Evolutionary conservation across 2,888 invertebrate species (phyloP).

Genomic region (Drosophila paranaensis): DNA sequence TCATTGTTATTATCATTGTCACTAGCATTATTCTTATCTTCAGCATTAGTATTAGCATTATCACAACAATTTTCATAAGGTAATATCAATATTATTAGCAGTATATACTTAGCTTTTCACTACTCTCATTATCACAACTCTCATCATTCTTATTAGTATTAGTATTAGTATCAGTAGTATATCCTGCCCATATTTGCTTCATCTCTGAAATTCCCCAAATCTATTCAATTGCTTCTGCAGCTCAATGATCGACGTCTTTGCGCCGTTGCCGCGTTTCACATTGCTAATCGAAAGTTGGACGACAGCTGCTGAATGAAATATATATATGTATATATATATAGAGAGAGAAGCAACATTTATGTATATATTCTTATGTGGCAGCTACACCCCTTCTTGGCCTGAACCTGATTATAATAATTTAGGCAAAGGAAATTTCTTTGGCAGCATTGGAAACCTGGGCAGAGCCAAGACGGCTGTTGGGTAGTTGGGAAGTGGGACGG

Average conservation of each 20-base stretch:
- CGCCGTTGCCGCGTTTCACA: constrained; percentile 46
- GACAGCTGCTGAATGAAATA: constrained; percentile 53
- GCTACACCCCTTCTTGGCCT: constrained; percentile 5
- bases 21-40: not conserved
- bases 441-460: constrained; percentile 21
- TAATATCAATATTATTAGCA: not conserved
- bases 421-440: constrained; percentile 31
- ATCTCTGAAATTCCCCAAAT: too few relatives aligned
- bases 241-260: constrained; percentile 13
- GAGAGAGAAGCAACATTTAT: constrained; percentile 2
- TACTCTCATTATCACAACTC: not conserved
- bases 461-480: constrained; percentile 6
- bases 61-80: too few relatives aligned
- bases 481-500: constrained; percentile 49
- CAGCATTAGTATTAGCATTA: not conserved
- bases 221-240: constrained; percentile 1
- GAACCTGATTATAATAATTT: constrained; percentile 73
- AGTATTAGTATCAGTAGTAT: not conserved
- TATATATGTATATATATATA: not conserved
- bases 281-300: constrained; percentile 8
- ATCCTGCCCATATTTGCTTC: too few relatives aligned
- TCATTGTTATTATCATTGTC: too few relatives aligned
- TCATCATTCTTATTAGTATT: not conserved
- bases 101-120: too few relatives aligned
- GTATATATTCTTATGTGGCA: not conserved